Evolutionary conservation across 2,888 invertebrate species (phyloP).

Genomic region (Falcaria lacertinaria): DNA sequence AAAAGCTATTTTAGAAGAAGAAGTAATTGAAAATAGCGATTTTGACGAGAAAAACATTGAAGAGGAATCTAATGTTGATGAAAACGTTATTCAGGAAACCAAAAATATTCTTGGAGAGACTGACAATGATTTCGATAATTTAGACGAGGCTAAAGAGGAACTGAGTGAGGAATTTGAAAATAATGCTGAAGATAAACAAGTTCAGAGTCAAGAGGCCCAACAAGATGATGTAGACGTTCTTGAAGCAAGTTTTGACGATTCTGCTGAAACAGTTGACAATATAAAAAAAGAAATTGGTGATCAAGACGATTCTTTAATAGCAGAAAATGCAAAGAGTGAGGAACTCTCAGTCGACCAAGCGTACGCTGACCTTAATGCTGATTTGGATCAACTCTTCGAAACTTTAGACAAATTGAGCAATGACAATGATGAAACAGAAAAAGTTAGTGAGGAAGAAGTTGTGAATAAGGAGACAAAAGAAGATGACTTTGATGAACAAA

Average conservation of each 20-base stretch:
- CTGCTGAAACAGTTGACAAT: too few relatives aligned
- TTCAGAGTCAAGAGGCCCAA: constrained; percentile 2
- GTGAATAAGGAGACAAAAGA: not conserved
- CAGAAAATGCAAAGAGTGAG: constrained; percentile 10
- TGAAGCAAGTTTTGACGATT: constrained; percentile 12
- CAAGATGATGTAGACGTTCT: constrained; percentile 14
- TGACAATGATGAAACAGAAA: constrained; percentile 17
- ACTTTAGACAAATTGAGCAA: constrained; percentile 40
- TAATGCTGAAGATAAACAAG: not conserved
- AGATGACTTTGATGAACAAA: constrained; percentile 8
- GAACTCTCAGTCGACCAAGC: constrained; percentile 41
- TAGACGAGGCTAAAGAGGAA: constrained; percentile 5
- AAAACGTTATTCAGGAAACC: constrained; percentile 10
- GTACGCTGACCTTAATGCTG: constrained; percentile 43
- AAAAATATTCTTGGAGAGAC: constrained; percentile 21
- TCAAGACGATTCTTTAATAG: constrained; percentile 5
- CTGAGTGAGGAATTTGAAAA: not conserved
- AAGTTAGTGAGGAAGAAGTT: constrained; percentile 13
- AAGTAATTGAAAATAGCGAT: constrained; percentile 12
- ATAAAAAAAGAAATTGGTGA: not conserved
- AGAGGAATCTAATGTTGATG: constrained; percentile 7
- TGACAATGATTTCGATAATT: constrained; percentile 5
- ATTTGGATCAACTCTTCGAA: constrained; percentile 46
- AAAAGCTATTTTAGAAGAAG: constrained; percentile 20
- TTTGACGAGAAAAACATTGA: constrained; percentile 6